Evolutionary conservation across 2,888 invertebrate genomes (phyloP), one percentile per base, ranked within the genome.

Genomic region (Meandrusa payeni): DNA sequence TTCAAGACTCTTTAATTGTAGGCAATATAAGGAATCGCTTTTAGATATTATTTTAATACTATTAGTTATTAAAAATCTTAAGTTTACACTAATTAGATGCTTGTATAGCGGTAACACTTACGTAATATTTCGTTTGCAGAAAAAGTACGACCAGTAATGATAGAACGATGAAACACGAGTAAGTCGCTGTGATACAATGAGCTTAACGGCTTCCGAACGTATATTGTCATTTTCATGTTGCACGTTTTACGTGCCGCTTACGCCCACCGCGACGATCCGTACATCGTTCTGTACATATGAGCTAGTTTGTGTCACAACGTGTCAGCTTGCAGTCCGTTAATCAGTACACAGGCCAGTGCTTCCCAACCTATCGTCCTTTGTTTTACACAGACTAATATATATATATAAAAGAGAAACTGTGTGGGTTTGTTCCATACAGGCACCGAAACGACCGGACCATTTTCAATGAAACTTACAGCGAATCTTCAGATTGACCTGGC

Each of bases 101-200:
- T n/a, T n/a, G n/a, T n/a, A n/a, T n/a, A n/a, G n/a, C n/a, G n/a
- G n/a, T n/a, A n/a, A n/a, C n/a, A 55, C 57, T 61, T 45, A 70
- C 64, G 44, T 57, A 62, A 58, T 61, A 64, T 72, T 81, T 73
- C 70, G 63, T 71, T 82, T 76, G 56, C 85, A 85, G 86, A 78
- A 56, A 58, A 49, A 62, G 60, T 47, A 60, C 70, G 32, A 54
- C 72, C 51, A 63, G 58, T 50, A 79, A 82, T 78, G 82, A 83
- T 83, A 86, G 86, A 86, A 85, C 86, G 85, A 85, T 85, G 85
- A 65, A 55, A 43, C 58, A 72, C 68, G 69, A 77, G 85, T 86
- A 86, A 85, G 86, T 85, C 64, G 57, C 43, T 54, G 39, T 39
- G 22, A 48, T 36, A 41, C 28, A 33, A 45, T 44, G 32, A 39